These are phyloP conservation scores for Tinamus major DNA, from an alignment of 2,797 vertebrate genomes.

Conservation along the genomic window DNA sequence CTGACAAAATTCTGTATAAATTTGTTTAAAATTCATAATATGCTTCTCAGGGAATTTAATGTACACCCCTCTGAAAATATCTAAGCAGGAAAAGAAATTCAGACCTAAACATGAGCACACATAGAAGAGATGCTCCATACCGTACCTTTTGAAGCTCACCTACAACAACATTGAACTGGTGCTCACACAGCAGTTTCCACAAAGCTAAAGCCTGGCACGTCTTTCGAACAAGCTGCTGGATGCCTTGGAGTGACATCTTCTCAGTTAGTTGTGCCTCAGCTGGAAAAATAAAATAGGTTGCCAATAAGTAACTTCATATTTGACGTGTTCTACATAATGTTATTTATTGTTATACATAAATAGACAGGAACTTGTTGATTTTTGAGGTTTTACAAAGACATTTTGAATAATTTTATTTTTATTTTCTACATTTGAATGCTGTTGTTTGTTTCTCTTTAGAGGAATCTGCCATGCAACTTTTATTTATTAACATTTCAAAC, in stretches of 20 bases:
- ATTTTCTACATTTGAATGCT: neutral
- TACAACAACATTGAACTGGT: constrained; percentile 93
- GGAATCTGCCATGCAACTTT: neutral
- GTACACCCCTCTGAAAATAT: neutral
- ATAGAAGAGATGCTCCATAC: neutral
- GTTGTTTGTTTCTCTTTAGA: neutral
- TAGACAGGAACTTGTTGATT: neutral
- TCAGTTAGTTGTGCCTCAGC: constrained; percentile 94
- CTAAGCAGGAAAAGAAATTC: neutral
- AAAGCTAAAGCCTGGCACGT: constrained; percentile 93
- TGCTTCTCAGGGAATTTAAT: neutral
- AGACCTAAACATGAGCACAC: neutral
- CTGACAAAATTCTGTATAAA: neutral
- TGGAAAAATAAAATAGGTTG: constrained; percentile 58
- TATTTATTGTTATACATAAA: no score
- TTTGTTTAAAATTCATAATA: neutral
- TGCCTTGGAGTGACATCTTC: constrained; percentile 92
- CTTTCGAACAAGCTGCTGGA: constrained; percentile 93
- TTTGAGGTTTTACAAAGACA: neutral
- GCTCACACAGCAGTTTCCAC: constrained; percentile 96
- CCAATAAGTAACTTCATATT: neutral
- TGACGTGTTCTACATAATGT: neutral
- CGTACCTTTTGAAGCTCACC: constrained; percentile 94
- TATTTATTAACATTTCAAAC: neutral
- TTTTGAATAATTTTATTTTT: fast-evolving